phyloP scores from a whole-genome alignment of 1,140 invertebrate species.

The Forficula auricularia region DNA sequence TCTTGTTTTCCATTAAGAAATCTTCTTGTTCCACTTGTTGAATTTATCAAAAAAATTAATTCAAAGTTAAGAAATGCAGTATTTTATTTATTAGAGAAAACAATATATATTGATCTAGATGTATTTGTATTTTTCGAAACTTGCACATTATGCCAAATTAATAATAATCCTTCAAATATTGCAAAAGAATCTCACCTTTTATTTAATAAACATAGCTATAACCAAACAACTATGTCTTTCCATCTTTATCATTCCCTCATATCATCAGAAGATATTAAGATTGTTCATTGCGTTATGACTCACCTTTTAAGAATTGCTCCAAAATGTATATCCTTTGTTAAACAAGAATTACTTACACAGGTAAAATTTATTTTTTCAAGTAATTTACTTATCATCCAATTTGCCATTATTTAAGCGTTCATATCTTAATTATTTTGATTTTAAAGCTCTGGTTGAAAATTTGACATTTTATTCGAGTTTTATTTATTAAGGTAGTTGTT shows the following conservation, averaged over 20 bases:
- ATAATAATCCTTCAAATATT: too few species aligned
- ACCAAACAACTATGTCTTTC: not conserved
- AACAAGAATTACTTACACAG: conserved; percentile 30
- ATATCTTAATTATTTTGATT: too few species aligned
- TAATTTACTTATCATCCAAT: too few species aligned
- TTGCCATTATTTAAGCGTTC: too few species aligned
- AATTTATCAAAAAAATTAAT: conserved; percentile 24
- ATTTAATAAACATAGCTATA: too few species aligned
- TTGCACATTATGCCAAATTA: conserved; percentile 11
- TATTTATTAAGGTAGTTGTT: too few species aligned
- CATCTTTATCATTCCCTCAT: not conserved
- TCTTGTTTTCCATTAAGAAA: conserved; percentile 39
- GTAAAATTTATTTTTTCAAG: too few species aligned
- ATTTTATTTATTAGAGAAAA: conserved; percentile 33
- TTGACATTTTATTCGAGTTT: too few species aligned
- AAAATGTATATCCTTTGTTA: conserved; percentile 31
- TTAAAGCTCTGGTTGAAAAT: too few species aligned
- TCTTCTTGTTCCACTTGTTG: conserved; percentile 23
- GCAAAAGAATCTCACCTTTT: too few species aligned
- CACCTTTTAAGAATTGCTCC: conserved; percentile 40
- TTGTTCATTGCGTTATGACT: conserved; percentile 29
- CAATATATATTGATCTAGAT: conserved; percentile 38
- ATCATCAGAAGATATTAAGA: too few species aligned
- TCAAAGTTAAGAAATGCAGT: conserved; percentile 19
- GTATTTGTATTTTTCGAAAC: conserved; percentile 25